phyloP scores from a whole-genome alignment of 2,113 vertebrate genomes.

The Chloropsis cyanopogon region DNA sequence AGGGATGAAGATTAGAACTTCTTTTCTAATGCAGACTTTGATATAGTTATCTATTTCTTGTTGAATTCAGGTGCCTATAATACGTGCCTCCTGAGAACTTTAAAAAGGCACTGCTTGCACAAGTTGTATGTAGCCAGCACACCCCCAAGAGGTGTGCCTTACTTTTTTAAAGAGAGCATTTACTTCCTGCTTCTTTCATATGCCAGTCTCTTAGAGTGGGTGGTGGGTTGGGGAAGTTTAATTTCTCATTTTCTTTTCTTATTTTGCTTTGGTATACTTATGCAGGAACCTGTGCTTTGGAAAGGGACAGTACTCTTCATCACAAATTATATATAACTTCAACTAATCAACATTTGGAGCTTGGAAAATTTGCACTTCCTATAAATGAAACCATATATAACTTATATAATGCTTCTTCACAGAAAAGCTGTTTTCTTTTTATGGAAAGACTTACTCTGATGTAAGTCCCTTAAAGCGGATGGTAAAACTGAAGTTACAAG shows the following conservation, averaged over 20 bases:
- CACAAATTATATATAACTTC: not conserved
- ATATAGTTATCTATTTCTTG: not conserved
- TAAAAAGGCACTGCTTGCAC: not conserved
- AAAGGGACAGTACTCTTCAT: not conserved
- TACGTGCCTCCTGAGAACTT: not conserved
- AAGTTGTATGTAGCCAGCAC: not conserved
- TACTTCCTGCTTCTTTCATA: not conserved
- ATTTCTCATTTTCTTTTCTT: not conserved
- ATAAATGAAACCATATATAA: not conserved
- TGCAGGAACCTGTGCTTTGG: not conserved
- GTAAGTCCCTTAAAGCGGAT: not conserved
- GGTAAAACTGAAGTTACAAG: not conserved
- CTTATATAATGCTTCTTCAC: not conserved
- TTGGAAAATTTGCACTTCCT: not conserved
- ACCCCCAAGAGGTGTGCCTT: not conserved
- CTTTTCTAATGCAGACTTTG: not conserved
- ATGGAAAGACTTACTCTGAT: not conserved
- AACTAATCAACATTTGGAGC: not conserved
- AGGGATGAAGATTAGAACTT: not conserved
- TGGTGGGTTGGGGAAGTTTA: not conserved
- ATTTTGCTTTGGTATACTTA: not conserved
- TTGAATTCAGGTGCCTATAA: not conserved
- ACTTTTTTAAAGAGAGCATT: not conserved
- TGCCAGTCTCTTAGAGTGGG: not conserved
- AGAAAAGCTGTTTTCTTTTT: not conserved